Base-by-base conservation (phyloP, 2,113 vertebrate genomes). In the Chaetorhynchus papuensis region DNA sequence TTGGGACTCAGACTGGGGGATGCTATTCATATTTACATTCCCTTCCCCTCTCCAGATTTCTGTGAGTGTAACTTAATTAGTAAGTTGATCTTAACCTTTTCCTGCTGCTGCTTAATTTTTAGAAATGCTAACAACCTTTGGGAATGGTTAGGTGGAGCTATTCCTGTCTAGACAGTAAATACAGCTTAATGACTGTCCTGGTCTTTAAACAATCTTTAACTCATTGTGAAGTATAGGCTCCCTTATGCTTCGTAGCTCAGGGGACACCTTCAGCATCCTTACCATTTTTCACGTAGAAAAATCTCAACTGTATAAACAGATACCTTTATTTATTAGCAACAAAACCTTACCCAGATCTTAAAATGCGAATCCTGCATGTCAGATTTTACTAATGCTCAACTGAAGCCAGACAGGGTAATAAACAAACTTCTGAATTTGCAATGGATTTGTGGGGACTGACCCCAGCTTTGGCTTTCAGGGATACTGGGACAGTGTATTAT, bases 141-240 rank as follows among this genome's bases (percentile, higher is more conserved):
- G 95, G 96, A 97, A 97, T 93, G 96, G 89, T 95, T 97, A 97
- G 96, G 95, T 97, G 96, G 96, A 97, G 95, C 94, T 96, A 90
- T 95, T 96, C 80, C 96, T 97, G 96, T 97, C 96, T 97, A 97
- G 96, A 97, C 96, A 87, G 94, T 97, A 97, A 95, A 92, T 96
- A 97, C 95, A 94, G 83, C 72, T 94, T 97, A 97, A 96, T 95
- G 94, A 95, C 86, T 91, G 93, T 86, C 83, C 93, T 89, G 72
- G 91, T 95, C 94, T 95, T 97, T 89, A 93, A 95, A 93, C 94
- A 94, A 78, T 95, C 83, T 93, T 87, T 92, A 90, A 92, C 89
- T 96, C 24, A 1, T 85, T 79, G 88, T 89, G 72, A 92, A 93
- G 91, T 94, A 13, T 52, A 11, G 35, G 50, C 44, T 95, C 53